Evolutionary conservation across 2,113 vertebrate species (phyloP).

Genomic region (Oxyura jamaicensis): DNA sequence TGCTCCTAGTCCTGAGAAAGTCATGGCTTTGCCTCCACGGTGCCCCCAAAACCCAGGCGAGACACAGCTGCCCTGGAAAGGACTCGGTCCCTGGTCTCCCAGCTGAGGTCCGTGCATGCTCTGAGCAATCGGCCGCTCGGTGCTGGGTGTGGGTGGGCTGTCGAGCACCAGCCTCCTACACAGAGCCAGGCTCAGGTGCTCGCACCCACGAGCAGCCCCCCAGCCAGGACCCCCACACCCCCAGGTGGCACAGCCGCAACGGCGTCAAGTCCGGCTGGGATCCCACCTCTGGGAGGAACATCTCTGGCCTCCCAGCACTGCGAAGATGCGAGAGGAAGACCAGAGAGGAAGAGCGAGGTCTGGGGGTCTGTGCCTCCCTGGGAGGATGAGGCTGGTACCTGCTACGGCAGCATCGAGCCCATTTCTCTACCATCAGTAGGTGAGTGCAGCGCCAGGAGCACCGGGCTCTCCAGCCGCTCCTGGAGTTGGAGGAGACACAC

Average conservation of each 20-base stretch:
- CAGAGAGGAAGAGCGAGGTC: not conserved
- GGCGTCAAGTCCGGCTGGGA: not conserved
- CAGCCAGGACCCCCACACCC: not conserved
- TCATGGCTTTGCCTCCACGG: not conserved
- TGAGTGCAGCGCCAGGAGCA: not conserved
- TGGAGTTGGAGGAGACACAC: not conserved
- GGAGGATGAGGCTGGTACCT: not conserved
- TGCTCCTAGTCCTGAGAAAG: constrained; percentile 63
- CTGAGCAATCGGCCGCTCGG: not conserved
- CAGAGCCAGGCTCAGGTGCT: not conserved
- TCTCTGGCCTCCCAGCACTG: not conserved
- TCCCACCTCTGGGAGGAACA: not conserved
- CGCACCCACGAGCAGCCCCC: not conserved
- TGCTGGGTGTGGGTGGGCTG: not conserved
- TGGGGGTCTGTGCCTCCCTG: not conserved
- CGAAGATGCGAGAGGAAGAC: not conserved
- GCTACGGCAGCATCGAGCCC: not conserved
- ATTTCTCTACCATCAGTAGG: not conserved
- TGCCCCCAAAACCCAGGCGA: not conserved
- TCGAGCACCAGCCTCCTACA: not conserved
- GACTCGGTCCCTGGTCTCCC: not conserved
- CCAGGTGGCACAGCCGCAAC: not conserved
- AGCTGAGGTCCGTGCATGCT: not conserved
- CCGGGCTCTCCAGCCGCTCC: not conserved
- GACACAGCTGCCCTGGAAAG: not conserved